Evolutionary conservation across 2,113 vertebrate species (phyloP), one percentile per base, ranked within the genome.

Genomic region (Naja naja): DNA sequence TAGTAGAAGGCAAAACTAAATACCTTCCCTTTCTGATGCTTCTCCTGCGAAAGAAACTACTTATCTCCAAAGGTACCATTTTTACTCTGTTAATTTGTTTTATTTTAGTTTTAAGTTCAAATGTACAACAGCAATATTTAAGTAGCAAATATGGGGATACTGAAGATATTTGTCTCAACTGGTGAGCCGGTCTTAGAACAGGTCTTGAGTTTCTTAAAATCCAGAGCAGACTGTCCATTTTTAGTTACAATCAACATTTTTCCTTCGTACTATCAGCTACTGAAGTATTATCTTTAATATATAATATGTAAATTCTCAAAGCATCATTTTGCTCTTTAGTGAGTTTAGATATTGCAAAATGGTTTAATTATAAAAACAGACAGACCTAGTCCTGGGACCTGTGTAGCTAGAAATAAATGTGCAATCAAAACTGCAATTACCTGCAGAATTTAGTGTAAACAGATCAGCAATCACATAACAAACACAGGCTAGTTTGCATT

Each of bases 391-490:
- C 98, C 98, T 98, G 98, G 98, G 98, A 98, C 98, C 98, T 98
- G 97, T 98, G 98, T 98, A 98, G 97, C 98, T 98, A 98, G 98
- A 99, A 99, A 99, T 99, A 99, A 99, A 99, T 98, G 98, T 98
- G 98, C 98, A 99, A 99, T 99, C 99, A 99, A 99, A 99, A 99
- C 98, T 98, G 99, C 99, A 99, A 99, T 99, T 99, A 99, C 99
- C 99, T 99, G 98, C 98, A 98, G 98, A 99, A 99, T 99, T 99
- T 99, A 98, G 98, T 99, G 98, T 99, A 99, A 99, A 99, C 99
- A 99, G 99, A 98, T 98, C 98, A 98, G 98, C 98, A 98, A 98
- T 98, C 98, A 98, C 98, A 98, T 98, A 99, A 98, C 98, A 98
- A 99, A 98, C 97, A 98, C 97, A 96, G 97, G 98, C 98, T 99